Evolutionary conservation across 1,140 invertebrate genomes (phyloP).

Genomic region (Bombus huntii): DNA sequence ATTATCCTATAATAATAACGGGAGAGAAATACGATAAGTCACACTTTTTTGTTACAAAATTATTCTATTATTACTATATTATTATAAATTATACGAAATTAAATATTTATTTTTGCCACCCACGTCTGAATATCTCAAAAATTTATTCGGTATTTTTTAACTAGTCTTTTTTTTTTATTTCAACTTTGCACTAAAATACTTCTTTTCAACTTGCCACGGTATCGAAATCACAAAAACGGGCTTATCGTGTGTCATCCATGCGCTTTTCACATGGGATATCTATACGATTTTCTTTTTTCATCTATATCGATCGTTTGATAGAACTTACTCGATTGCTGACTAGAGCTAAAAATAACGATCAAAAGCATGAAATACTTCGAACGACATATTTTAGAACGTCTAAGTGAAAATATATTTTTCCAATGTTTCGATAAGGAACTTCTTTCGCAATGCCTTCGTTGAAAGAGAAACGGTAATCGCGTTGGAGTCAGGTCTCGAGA

Average conservation of each 20-base stretch:
- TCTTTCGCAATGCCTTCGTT: neutral
- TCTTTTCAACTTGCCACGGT: neutral
- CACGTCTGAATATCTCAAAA: neutral
- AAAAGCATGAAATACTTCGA: neutral
- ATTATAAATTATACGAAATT: neutral
- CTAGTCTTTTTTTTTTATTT: neutral
- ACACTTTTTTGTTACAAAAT: neutral
- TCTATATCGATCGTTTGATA: neutral
- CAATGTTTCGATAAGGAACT: neutral
- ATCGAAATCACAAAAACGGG: too few species aligned
- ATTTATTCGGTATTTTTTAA: neutral
- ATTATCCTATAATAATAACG: neutral
- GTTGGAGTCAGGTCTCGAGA: neutral
- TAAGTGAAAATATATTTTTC: neutral
- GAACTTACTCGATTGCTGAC: neutral
- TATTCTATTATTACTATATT: too few species aligned
- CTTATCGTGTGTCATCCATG: too few species aligned
- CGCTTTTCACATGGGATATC: neutral
- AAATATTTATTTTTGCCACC: neutral
- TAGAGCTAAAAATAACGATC: neutral
- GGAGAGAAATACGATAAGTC: too few species aligned
- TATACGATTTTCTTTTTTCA: too few species aligned
- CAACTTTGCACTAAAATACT: neutral
- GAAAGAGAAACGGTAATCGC: conserved; percentile 29
- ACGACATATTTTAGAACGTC: neutral